Base-by-base conservation (phyloP, 2,113 vertebrate species). In the Silurus meridionalis region DNA sequence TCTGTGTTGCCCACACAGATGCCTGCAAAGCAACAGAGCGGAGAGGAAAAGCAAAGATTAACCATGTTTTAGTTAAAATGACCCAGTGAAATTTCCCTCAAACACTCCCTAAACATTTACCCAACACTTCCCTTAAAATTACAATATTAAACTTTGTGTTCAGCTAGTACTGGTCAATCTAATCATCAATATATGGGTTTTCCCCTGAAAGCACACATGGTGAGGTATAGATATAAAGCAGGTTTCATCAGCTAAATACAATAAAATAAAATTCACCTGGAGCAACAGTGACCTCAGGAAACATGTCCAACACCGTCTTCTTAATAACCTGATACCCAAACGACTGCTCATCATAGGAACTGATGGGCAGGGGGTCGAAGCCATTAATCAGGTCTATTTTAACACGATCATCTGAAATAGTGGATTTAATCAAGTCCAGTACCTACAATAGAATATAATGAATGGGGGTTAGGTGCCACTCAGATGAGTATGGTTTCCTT, bases 1-100 rank as follows among this genome's bases (percentile, higher is more conserved):
- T 99, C 98, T 0, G 98, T 99, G 91, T 96, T 98, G 53, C 92
- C 97, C 53, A 97, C 60, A 84, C 96, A 99, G 6, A 95, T 88
- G 87, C 94, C 98, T 99, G 90, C 11, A 15, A 80, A 75, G 55
- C n/a, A 28, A 79, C 55, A 37, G n/a, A 85, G 23, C 25, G 64
- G 46, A 69, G 57, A 25, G 55, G 63, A n/a, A 10, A 46, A 75
- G 21, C 10, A n/a, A 53, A 3, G 23, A 79, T 58, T 57, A 58
- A 79, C 0, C 15, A 3, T 11, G 25, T 17, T 28, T 23, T 64
- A 21, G 7, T 60, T 60, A 21, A 80, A 80, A 58, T 78, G 7
- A 61, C 28, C 10, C 57, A 14, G 3, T 46, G 72, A 79, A 52
- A 52, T 23, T 21, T 50, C 21, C n/a, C 21, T n/a, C 23, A 53